phyloP scores from a whole-genome alignment of 53 echinoderm and acorn worm species.

The Crossaster papposus region DNA sequence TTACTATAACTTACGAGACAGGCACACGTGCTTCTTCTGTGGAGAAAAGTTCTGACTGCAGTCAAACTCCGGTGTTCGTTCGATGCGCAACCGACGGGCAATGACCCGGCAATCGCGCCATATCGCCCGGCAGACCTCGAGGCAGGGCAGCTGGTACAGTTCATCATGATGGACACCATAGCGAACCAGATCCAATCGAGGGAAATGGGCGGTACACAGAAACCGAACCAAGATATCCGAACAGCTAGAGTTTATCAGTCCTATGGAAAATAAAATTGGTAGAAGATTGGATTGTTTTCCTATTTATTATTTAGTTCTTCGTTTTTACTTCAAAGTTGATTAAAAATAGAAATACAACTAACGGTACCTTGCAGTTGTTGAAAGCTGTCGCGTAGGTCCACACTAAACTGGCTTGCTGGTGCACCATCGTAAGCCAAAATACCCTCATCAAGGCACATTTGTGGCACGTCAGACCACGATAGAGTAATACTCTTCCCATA shows the following conservation, averaged over 20 bases:
- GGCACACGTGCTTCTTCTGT: background rate
- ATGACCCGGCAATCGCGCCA: slow-evolving; percentile 11
- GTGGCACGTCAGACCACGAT: background rate
- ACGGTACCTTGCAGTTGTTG: slow-evolving; percentile 1
- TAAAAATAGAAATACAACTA: background rate
- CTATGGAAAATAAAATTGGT: background rate
- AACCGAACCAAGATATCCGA: slow-evolving; percentile 9
- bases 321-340: background rate
- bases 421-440: background rate
- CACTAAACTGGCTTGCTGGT: background rate
- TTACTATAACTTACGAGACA: background rate
- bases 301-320: background rate
- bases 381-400: background rate
- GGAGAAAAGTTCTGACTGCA: background rate
- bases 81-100: background rate
- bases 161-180: background rate
- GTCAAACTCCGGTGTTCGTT: background rate
- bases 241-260: slow-evolving; percentile 22
- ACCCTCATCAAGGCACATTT: slow-evolving; percentile 12
- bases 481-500: background rate
- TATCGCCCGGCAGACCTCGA: slow-evolving; percentile 1
- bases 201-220: slow-evolving; percentile 4
- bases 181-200: background rate
- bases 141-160: background rate
- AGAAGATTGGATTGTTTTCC: background rate